phyloP scores from a whole-genome alignment of 2,113 vertebrate species.

The Alligator mississippiensis region DNA sequence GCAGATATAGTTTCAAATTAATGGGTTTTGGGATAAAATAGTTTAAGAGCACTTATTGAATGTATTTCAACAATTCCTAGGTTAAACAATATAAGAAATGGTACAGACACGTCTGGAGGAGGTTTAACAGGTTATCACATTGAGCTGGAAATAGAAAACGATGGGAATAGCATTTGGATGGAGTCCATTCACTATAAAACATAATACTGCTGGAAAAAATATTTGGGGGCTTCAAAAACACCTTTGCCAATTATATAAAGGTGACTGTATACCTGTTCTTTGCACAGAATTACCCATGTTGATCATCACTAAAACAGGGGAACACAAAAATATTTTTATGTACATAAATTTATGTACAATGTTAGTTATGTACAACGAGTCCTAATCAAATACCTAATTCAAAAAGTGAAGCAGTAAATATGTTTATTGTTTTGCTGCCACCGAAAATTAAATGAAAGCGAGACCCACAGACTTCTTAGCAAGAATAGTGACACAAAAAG shows the following conservation, averaged over 20 bases:
- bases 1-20: not conserved
- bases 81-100: not conserved
- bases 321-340: not conserved
- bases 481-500: not conserved
- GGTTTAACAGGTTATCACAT: not conserved
- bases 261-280: not conserved
- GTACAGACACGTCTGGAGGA: not conserved
- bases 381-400: too few species aligned
- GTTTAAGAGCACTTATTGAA: not conserved
- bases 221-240: not conserved
- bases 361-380: too few species aligned
- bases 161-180: not conserved
- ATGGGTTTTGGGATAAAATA: fast-evolving
- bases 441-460: not conserved
- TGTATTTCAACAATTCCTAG: not conserved
- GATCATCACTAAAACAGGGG: not conserved
- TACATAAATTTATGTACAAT: not conserved
- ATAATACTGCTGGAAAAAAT: not conserved
- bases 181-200: not conserved
- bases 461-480: not conserved
- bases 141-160: not conserved
- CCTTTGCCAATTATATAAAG: not conserved
- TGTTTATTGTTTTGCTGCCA: slow-evolving; percentile 10
- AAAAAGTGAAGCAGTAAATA: not conserved
- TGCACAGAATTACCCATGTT: not conserved